Conservation (phyloP, 2,888 invertebrate genomes). For the Sycophila texana region DNA sequence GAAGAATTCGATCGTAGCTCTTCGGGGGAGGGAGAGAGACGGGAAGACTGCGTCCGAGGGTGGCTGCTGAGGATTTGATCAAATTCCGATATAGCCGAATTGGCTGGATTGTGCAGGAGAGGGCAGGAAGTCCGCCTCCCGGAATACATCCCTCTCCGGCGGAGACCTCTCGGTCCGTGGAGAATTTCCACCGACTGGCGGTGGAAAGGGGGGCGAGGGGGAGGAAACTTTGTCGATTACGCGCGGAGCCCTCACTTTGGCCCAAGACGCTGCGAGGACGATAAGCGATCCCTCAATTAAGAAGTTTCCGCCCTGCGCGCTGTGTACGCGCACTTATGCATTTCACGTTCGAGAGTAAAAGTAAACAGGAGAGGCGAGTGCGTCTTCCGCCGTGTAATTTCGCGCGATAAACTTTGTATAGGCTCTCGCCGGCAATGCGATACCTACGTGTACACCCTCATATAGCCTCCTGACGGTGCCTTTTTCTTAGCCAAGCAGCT, state of each 20-base stretch:
- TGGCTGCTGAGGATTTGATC: slow-evolving; percentile 68
- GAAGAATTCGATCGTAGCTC: slow-evolving; percentile 72
- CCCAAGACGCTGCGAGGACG: slow-evolving; percentile 32
- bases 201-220: slow-evolving; percentile 19
- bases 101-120: slow-evolving; percentile 51
- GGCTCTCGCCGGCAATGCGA: neutral
- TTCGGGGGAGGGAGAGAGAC: slow-evolving; percentile 9
- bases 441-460: neutral
- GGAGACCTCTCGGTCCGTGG: slow-evolving; percentile 40
- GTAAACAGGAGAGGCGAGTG: slow-evolving; percentile 16
- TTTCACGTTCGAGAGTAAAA: slow-evolving; percentile 42
- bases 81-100: slow-evolving; percentile 64
- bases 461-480: neutral
- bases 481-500: neutral
- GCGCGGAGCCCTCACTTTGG: slow-evolving; percentile 51
- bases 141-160: slow-evolving; percentile 10
- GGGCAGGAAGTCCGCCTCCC: slow-evolving; percentile 37
- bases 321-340: slow-evolving; percentile 30
- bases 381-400: slow-evolving; percentile 17
- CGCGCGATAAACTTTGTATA: neutral
- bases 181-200: slow-evolving; percentile 52
- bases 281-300: slow-evolving; percentile 58
- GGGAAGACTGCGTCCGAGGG: neutral
- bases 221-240: slow-evolving; percentile 61
- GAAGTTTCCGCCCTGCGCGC: slow-evolving; percentile 38